Percentiles rank a stretch among this genome's conserved stretches.
phyloP scores from a whole-genome alignment of 2,113 vertebrate species.

The Cynopterus brachyotis region DNA sequence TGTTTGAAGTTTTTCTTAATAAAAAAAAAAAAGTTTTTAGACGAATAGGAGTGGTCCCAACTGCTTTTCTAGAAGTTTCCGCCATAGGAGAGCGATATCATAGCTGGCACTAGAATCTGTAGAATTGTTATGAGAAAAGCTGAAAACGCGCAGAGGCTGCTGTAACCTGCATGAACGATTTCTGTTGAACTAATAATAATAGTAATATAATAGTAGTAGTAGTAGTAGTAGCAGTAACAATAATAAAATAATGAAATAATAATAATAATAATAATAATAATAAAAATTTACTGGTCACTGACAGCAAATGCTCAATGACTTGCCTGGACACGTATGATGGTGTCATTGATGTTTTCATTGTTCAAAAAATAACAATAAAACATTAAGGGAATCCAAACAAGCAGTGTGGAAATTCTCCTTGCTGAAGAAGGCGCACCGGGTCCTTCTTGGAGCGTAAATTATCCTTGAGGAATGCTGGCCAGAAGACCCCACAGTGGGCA shows the following conservation, averaged over 20 bases:
- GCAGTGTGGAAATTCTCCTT: background rate
- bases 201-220: background rate
- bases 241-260: background rate
- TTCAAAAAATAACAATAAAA: background rate
- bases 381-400: background rate
- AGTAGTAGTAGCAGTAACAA: background rate
- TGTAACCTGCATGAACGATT: background rate
- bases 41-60: background rate
- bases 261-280: background rate
- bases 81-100: background rate
- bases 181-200: background rate
- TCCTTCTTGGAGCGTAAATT: background rate
- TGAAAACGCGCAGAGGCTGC: background rate
- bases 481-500: rapidly evolving
- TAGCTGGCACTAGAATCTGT: background rate
- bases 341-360: background rate
- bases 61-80: background rate
- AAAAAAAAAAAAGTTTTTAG: background rate
- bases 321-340: background rate
- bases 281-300: background rate
- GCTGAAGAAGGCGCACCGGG: background rate
- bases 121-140: background rate
- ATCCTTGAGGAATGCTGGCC: background rate
- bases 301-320: background rate
- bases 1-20: background rate